Base-by-base conservation (phyloP, 2,797 vertebrate genomes). In the Acropternis orthonyx region DNA sequence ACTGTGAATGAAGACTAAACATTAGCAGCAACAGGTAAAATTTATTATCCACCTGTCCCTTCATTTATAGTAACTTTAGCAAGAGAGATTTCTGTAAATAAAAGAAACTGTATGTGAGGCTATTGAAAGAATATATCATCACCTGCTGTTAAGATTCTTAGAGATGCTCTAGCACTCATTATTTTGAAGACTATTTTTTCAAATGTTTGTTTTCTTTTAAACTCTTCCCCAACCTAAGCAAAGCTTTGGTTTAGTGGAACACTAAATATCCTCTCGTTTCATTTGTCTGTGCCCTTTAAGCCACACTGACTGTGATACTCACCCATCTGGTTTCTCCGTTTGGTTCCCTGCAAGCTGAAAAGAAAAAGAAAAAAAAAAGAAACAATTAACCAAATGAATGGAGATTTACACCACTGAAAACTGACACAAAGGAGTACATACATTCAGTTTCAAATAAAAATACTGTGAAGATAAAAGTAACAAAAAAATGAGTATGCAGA, bases 291-390 rank as follows among this genome's bases (percentile, higher is more conserved):
- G 37, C 18, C 79, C 58, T 36, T 82, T 55, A 81, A 83, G 75
- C 11, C 32, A 84, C 18, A 39, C 2, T 52, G 22, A 62, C 52
- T 71, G 36, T 59, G 43, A 43, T 81, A 83, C 97, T 96, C 52
- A 98, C 98, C 89, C 10, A 8, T 91, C 96, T 95, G 11, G 92
- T 84, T 59, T 95, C 72, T 71, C 98, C 98, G 2, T 92, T 94
- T 89, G 96, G 79, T 32, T 97, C 98, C 28, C 66, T 91, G 48
- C 98, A 98, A 67, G 32, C 91, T 97, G 71, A 49, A 62, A 92
- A 41, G 75, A 66, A 68, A 49, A 92, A 41, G 73, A 68, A 68
- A 49, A 30, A 12, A 79, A 54, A 16, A 54, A 9, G 19, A 32
- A 67, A 30, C 16, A 55, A n/a, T 41, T 6, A 36, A 44, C 12